Conservation (phyloP, 2,797 vertebrate species). For the Fratercula arctica region DNA sequence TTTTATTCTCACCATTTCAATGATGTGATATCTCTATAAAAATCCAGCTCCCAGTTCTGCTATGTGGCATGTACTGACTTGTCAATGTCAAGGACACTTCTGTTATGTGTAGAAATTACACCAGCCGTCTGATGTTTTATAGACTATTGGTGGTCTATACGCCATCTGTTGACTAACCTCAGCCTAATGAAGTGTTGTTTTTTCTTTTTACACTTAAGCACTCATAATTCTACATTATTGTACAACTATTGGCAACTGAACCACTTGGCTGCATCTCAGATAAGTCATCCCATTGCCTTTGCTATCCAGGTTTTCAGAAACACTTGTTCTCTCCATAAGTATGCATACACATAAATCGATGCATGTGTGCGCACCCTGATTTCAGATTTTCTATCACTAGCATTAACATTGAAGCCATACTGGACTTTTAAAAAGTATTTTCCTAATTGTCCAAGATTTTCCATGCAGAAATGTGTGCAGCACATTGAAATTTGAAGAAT, state of each 20-base stretch:
- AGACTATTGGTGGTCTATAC: neutral
- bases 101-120: constrained; percentile 26
- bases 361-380: rapidly evolving
- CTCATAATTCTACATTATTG: neutral
- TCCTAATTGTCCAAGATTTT: neutral
- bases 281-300: neutral
- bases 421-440: neutral
- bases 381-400: neutral
- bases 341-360: neutral
- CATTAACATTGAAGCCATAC: neutral
- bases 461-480: neutral
- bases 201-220: neutral
- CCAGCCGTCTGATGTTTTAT: constrained; percentile 9
- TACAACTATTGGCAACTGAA: neutral
- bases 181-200: neutral
- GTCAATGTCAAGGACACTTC: constrained; percentile 44
- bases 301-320: neutral
- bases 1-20: neutral
- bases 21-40: constrained; percentile 42
- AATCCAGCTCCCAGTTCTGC: constrained; percentile 29
- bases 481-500: neutral
- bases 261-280: neutral
- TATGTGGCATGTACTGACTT: constrained; percentile 17
- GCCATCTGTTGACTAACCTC: constrained; percentile 41
- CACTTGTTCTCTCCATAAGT: rapidly evolving